Evolutionary conservation across 1,140 invertebrate species (phyloP), one percentile per base, ranked within the genome.

Genomic region (Procambarus clarkii): DNA sequence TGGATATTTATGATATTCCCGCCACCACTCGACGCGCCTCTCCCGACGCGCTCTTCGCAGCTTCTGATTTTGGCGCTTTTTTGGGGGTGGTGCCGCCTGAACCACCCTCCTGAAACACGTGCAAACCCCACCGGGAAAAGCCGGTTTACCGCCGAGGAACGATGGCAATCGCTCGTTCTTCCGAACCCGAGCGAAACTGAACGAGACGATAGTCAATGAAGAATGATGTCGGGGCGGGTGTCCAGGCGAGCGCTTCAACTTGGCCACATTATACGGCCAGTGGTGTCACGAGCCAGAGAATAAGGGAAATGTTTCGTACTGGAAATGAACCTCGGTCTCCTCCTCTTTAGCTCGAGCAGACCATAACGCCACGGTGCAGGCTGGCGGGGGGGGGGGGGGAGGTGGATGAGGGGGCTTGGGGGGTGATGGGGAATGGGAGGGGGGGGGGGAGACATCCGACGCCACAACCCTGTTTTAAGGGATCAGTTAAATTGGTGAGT

Each of bases 171-270:
- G 78, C 21, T 45, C 48, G 78, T 88, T 45, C 54, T 18, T 13
- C 21, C 21, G 34, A 21, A 45, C 78, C 79, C 64, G 77, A 88
- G 77, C 86, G 80, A 81, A 88, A 81, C 64, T 88, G 80, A 88
- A 88, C 86, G 58, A 80, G 77, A 88, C 86, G 86, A 88, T 88
- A 88, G 78, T 77, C 86, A 88, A 88, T 88, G 86, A 88, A 88
- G 86, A 88, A 88, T 74, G 87, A 82, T 80, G 85, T 74, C 8
- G 69, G 18, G 50, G 79, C 13, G n/a, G 34, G 82, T 77, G 46
- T 87, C 85, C 85, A 54, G 85, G 79, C 50, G 71, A 60, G 48
- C 50, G 87, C 87, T 82, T 89, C 87, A 89, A 89, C 79, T 81
- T 89, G 87, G 60, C 87, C 79, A 76, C 87, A 89, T 89, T 89